Base-by-base conservation (phyloP, 2,888 invertebrate genomes). In the Hofmannophila pseudospretella region DNA sequence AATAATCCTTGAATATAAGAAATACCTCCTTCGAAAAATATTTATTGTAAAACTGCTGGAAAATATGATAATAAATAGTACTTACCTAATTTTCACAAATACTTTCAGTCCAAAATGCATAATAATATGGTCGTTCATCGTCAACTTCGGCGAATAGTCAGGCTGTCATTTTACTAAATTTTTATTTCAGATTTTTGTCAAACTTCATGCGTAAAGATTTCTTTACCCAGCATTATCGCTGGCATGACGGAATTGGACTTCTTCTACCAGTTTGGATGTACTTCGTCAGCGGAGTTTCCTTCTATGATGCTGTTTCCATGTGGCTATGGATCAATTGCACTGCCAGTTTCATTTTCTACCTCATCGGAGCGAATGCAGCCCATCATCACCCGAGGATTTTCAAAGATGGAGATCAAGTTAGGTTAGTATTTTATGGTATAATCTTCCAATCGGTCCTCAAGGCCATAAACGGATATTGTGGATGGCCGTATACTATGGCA, bases 371-470 rank as follows among this genome's bases (percentile, higher is more conserved):
- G 1, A 93, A 91, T 61, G 94, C 93, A 1, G 93, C 91, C 1
- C 95, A 96, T 73, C 95, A 95, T 64, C 94, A 95, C 68, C 94
- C 94, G 0, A 89, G 92, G 36, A 90, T 93, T 32, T 93, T 92
- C 58, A 94, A 95, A 60, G 95, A 95, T 58, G 95, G 95, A 1
- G 95, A 95, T 67, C 72, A 89, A 49, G 80, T 89, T 27, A 88
- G 89, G 92, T 92, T 74, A 50, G 31, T 13, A 16, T 12, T 13
- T 19, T 19, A 1, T 20, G 8, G 5, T 19, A 19, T 4, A 19
- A 5, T 19, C 4, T 19, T 19, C 19, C 19, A 19, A 19, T 19
- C 19, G 5, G 5, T 4, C 3, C 5, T 3, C 19, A 19, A 19
- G 19, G 19, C n/a, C n/a, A n/a, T n/a, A n/a, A n/a, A n/a, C n/a